Evolutionary conservation across 2,797 vertebrate species (phyloP).

Genomic region (Lepus townsendii): DNA sequence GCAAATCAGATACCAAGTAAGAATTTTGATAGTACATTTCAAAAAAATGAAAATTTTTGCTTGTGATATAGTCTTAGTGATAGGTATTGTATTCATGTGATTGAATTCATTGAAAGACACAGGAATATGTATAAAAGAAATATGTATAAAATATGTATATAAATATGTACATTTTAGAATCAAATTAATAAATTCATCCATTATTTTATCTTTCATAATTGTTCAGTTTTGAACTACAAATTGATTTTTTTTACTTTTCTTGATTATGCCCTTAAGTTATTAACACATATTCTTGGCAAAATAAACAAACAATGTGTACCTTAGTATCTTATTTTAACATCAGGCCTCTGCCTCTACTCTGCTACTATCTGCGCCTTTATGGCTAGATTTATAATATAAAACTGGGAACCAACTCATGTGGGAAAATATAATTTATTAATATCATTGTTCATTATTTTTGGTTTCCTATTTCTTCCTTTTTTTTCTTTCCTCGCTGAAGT

Average conservation of each 20-base stretch:
- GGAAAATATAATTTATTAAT: neutral
- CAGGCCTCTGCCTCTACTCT: neutral
- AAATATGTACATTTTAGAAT: neutral
- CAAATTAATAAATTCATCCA: neutral
- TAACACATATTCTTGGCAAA: neutral
- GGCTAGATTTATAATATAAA: neutral
- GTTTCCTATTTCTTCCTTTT: neutral
- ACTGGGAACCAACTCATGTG: neutral
- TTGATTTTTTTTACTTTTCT: neutral
- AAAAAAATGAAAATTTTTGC: conserved; percentile 14
- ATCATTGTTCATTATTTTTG: neutral
- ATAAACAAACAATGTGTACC: neutral
- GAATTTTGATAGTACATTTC: neutral
- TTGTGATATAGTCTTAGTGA: neutral
- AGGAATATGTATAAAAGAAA: conserved; percentile 5
- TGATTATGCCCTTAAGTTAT: neutral
- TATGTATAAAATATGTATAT: neutral
- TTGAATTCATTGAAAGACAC: conserved; percentile 15
- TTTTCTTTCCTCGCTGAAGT: neutral
- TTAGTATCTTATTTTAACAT: neutral
- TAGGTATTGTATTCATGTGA: neutral
- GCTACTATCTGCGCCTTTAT: neutral
- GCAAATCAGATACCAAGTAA: neutral
- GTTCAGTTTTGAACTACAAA: neutral
- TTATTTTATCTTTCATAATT: neutral